A percentile compares a stretch with the other conserved stretches of the same genome.
Evolutionary conservation across 2,888 invertebrate species (phyloP).

Genomic region (Eupithecia insigniata): DNA sequence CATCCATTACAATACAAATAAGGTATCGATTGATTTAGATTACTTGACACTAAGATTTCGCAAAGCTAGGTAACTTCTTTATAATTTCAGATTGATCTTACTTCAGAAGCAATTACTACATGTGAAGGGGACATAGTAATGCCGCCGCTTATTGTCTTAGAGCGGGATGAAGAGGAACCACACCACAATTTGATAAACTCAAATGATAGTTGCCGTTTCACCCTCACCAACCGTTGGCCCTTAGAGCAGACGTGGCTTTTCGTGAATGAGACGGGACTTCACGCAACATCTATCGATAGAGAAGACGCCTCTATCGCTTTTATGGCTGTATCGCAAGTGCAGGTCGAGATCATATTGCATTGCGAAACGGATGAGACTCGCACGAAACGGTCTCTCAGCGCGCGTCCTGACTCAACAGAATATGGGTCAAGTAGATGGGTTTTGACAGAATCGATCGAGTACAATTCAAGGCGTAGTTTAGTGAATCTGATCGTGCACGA

Average conservation of each 20-base stretch:
- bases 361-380: constrained; percentile 60
- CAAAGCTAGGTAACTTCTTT: not conserved
- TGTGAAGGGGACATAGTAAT: constrained; percentile 59
- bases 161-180: constrained; percentile 71
- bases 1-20: not conserved
- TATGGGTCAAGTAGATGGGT: constrained; percentile 74
- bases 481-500: constrained; percentile 81
- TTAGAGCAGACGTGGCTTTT: constrained; percentile 71
- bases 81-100: constrained; percentile 62
- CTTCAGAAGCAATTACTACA: constrained; percentile 57
- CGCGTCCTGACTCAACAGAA: constrained; percentile 59
- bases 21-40: not conserved
- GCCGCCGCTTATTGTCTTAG: constrained; percentile 69
- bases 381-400: constrained; percentile 60
- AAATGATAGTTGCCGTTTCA: constrained; percentile 62
- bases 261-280: constrained; percentile 68
- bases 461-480: constrained; percentile 68
- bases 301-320: constrained; percentile 76
- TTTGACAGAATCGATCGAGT: constrained; percentile 68
- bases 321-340: constrained; percentile 78
- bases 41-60: not conserved
- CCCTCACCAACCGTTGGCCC: constrained; percentile 72
- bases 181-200: constrained; percentile 63
- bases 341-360: constrained; percentile 71
- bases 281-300: constrained; percentile 70